phyloP scores from a whole-genome alignment of 2,797 vertebrate genomes.

The Arremon aurantiirostris region DNA sequence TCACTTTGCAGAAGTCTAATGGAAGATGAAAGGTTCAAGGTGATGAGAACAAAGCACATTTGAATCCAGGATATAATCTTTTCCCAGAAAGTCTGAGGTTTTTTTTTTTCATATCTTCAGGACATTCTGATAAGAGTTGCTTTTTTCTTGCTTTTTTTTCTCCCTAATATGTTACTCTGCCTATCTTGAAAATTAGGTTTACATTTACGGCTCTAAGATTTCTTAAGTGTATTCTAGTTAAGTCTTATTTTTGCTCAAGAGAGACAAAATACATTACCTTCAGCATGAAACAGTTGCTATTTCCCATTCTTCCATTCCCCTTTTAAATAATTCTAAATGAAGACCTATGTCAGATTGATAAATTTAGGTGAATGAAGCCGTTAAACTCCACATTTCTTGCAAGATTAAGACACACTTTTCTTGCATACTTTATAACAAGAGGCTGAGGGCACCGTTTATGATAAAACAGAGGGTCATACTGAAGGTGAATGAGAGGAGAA shows the following conservation, averaged over 20 bases:
- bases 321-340: background rate
- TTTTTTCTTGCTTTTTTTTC: background rate
- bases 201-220: background rate
- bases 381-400: background rate
- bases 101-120: background rate
- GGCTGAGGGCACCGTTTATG: background rate
- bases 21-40: constrained; percentile 42
- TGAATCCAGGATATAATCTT: background rate
- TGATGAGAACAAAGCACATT: constrained; percentile 24
- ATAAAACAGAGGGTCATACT: background rate
- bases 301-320: background rate
- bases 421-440: background rate
- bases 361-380: background rate
- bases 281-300: background rate
- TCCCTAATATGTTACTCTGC: background rate
- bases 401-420: background rate
- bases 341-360: background rate
- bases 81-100: background rate
- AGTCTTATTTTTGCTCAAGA: background rate
- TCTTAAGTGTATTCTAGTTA: background rate
- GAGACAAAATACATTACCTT: background rate
- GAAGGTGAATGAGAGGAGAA: background rate
- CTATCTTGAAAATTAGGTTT: background rate
- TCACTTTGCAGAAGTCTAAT: constrained; percentile 21
- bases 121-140: background rate